These are phyloP conservation scores for Xylota sylvarum DNA, from an alignment of 2,888 invertebrate genomes.

Conservation along the genomic window DNA sequence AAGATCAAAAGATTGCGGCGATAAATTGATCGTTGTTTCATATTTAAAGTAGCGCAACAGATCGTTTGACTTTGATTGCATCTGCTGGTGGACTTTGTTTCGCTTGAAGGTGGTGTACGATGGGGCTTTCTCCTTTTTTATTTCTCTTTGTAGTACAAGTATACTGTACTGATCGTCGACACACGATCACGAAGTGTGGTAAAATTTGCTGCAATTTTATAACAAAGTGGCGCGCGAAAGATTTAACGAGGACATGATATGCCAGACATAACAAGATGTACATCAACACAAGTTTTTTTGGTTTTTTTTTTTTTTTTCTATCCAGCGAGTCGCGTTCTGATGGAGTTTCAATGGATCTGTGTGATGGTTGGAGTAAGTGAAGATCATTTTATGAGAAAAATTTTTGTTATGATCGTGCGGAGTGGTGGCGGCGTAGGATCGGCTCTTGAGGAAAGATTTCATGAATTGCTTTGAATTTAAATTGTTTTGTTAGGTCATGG, in stretches of 20 bases:
- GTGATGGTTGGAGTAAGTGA: slow-evolving; percentile 17
- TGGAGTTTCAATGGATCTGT: slow-evolving; percentile 26
- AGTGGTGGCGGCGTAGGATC: not conserved
- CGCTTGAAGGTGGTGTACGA: not conserved
- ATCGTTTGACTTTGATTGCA: slow-evolving; percentile 75
- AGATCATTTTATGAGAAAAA: slow-evolving; percentile 44
- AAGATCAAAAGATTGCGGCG: slow-evolving; percentile 76
- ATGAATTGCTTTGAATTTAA: slow-evolving; percentile 43
- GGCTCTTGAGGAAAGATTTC: slow-evolving; percentile 1
- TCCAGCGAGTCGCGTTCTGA: slow-evolving; percentile 1
- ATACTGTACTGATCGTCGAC: slow-evolving; percentile 39
- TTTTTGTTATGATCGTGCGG: slow-evolving; percentile 31
- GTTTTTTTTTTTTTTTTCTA: not conserved
- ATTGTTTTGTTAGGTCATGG: slow-evolving; percentile 52
- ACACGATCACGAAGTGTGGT: slow-evolving; percentile 71
- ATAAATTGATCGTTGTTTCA: slow-evolving; percentile 74
- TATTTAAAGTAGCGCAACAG: slow-evolving; percentile 76
- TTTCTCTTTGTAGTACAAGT: not conserved
- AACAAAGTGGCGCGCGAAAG: slow-evolving; percentile 69
- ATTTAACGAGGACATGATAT: slow-evolving; percentile 71
- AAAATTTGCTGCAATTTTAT: slow-evolving; percentile 72
- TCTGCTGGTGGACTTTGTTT: slow-evolving; percentile 28
- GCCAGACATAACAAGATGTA: slow-evolving; percentile 54
- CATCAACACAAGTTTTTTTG: slow-evolving; percentile 18
- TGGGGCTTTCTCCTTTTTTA: slow-evolving; percentile 43